Evolutionary conservation across 1,140 invertebrate genomes (phyloP), one percentile per base, ranked within the genome.

Genomic region (Procambarus clarkii): DNA sequence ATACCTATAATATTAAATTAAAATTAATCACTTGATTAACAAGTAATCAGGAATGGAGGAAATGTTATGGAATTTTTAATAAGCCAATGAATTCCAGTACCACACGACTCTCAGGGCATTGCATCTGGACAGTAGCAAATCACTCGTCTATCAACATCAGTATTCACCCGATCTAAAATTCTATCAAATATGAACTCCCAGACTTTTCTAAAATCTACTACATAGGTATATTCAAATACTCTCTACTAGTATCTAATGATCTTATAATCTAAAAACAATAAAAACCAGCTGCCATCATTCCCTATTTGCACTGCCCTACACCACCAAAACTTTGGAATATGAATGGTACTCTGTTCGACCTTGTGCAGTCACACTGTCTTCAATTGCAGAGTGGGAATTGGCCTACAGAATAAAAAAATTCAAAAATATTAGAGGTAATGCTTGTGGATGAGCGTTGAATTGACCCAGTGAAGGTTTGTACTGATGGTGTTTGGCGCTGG

Each of bases 401-500:
- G n/a, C 48, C 79, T 54, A 58, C n/a, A 34, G n/a, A 54, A n/a
- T 81, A 81, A 54, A 81, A 50, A 81, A 81, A 81, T 50, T n/a
- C n/a, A n/a, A n/a, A 50, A 54, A 81, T 58, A 81, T 54, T 81
- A 45, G 21, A n/a, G 21, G 48, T 81, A 81, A 54, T 81, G 48
- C 79, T 81, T 54, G 21, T 83, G 81, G 21, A 44, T 83, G 81
- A 83, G 60, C 81, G 69, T 69, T 60, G 58, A 69, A 83, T 46
- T 83, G 81, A 83, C 69, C 81, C 81, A 83, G 69, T 83, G 60
- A 46, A 58, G 85, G 76, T 86, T 86, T 86, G 74, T 86, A 86
- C 85, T 86, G 85, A 77, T 86, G 71, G 85, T 86, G 85, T 86
- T 86, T 86, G 85, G 85, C 76, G 85, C 71, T 86, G 85, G 85